phyloP scores from a whole-genome alignment of 2,888 invertebrate species.

The Caenorhabditis doughertyi region DNA sequence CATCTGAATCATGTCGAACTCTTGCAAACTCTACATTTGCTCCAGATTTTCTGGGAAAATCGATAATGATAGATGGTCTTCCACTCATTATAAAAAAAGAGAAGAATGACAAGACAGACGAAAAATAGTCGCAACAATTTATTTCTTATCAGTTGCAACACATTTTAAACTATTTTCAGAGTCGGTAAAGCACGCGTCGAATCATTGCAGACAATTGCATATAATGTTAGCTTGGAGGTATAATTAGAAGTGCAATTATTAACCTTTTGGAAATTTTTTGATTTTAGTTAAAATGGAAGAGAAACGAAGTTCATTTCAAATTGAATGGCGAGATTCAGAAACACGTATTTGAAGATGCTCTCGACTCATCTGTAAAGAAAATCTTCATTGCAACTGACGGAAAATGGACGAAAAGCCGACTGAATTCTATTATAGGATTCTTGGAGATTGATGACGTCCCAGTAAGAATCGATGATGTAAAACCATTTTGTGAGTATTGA shows the following conservation, averaged over 20 bases:
- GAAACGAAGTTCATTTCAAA: conserved; percentile 57
- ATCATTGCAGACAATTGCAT: conserved; percentile 54
- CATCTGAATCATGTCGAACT: conserved; percentile 32
- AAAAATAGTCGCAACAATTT: conserved; percentile 7
- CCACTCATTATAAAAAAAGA: conserved; percentile 30
- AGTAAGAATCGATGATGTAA: conserved; percentile 30
- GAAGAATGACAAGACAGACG: not conserved
- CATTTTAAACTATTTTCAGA: conserved; percentile 28
- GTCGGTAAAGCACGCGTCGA: conserved; percentile 44
- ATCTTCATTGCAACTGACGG: conserved; percentile 53
- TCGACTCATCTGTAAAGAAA: conserved; percentile 32
- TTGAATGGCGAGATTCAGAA: conserved; percentile 62
- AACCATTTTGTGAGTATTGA: conserved; percentile 29
- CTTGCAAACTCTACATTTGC: conserved; percentile 3
- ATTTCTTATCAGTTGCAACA: conserved; percentile 32
- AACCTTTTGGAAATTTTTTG: not conserved
- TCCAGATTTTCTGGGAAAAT: conserved; percentile 28
- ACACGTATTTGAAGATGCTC: conserved; percentile 45
- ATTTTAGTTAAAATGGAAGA: conserved; percentile 59
- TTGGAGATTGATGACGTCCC: conserved; percentile 55
- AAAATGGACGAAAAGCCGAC: conserved; percentile 44
- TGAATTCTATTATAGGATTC: conserved; percentile 34
- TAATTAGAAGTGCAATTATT: not conserved
- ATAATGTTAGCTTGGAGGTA: conserved; percentile 56
- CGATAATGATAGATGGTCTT: conserved; percentile 52